Conservation (phyloP, 2,797 vertebrate genomes). For the Potorous gilbertii region DNA sequence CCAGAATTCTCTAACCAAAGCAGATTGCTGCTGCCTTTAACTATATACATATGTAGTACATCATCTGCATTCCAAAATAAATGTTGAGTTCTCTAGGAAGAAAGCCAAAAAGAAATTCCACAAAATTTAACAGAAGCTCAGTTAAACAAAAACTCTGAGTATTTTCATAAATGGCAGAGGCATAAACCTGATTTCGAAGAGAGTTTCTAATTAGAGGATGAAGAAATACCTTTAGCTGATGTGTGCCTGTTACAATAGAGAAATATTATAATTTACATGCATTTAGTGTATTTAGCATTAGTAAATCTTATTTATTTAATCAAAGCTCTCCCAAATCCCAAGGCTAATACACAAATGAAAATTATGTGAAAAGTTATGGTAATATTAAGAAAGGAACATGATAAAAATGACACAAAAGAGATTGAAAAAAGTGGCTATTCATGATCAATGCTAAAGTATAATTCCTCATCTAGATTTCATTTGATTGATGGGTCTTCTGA, state of each 20-base stretch:
- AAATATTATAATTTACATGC: background rate
- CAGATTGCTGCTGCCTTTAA: conserved; percentile 48
- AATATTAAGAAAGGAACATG: conserved; percentile 16
- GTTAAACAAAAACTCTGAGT: conserved; percentile 47
- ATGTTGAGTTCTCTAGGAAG: conserved; percentile 37
- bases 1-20: conserved; percentile 46
- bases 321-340: conserved; percentile 29
- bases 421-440: background rate
- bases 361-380: background rate
- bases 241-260: background rate
- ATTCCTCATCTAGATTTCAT: background rate
- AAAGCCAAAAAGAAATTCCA: conserved; percentile 54
- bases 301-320: background rate
- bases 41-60: conserved; percentile 29
- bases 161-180: conserved; percentile 50
- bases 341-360: background rate
- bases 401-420: background rate
- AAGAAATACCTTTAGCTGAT: conserved; percentile 3
- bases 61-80: conserved; percentile 43
- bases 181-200: conserved; percentile 35
- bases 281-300: background rate
- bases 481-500: background rate
- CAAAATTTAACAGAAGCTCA: conserved; percentile 50
- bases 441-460: background rate
- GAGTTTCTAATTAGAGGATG: conserved; percentile 49